A percentile compares a stretch with the other conserved stretches of the same genome.
Conservation (phyloP, 2,888 invertebrate genomes). For the Pyrrhosoma nymphula region DNA sequence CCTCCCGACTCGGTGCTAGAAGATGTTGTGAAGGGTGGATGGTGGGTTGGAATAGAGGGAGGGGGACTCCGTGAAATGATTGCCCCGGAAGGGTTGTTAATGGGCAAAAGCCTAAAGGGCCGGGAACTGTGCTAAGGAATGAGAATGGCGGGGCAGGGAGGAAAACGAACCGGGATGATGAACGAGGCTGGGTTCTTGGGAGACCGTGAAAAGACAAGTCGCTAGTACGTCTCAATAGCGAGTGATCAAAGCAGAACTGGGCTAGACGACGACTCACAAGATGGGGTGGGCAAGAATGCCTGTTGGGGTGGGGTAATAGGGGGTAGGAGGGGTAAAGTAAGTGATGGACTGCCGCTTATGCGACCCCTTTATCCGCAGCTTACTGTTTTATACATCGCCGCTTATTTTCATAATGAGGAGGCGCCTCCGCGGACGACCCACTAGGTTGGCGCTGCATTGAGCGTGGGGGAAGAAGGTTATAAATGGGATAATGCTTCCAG, state of each 20-base stretch:
- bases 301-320: not conserved
- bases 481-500: not conserved
- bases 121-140: not conserved
- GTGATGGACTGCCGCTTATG: not conserved
- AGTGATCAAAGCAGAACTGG: not conserved
- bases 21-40: not conserved
- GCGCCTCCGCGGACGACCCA: not conserved
- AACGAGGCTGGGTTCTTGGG: conserved; percentile 19
- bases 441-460: not conserved
- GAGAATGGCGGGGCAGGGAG: not conserved
- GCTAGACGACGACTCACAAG: not conserved
- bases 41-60: too few species aligned
- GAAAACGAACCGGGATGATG: not conserved
- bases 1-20: not conserved
- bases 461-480: not conserved
- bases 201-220: not conserved
- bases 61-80: not conserved
- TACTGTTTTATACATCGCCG: not conserved
- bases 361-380: not conserved
- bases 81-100: conserved; percentile 36
- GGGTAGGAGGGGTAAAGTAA: not conserved
- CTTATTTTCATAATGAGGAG: conserved; percentile 10
- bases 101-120: not conserved
- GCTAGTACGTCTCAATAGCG: not conserved
- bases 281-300: not conserved